Evolutionary conservation across 2,888 invertebrate species (phyloP).

Genomic region (Eupithecia subumbrata): DNA sequence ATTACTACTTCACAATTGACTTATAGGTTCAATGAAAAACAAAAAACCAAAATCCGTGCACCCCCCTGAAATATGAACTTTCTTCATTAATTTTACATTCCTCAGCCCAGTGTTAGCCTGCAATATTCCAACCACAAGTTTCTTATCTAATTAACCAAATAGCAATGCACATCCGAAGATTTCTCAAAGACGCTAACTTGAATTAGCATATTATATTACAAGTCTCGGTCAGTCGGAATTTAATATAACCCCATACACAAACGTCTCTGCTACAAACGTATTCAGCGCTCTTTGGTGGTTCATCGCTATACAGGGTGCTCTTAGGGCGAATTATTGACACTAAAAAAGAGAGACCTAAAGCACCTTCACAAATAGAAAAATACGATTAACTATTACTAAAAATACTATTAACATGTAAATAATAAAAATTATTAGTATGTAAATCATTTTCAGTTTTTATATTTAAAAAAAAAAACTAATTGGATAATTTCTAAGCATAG

Average conservation of each 20-base stretch:
- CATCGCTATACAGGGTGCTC: conserved; percentile 60
- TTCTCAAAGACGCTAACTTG: conserved; percentile 38
- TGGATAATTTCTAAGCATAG: too few species aligned
- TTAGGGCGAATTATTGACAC: neutral
- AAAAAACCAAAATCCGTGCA: neutral
- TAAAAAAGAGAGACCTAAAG: too few species aligned
- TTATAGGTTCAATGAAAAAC: neutral
- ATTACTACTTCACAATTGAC: neutral
- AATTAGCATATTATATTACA: conserved; percentile 69
- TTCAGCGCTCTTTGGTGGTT: conserved; percentile 65
- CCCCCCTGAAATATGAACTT: neutral
- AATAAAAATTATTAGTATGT: too few species aligned
- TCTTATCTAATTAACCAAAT: conserved; percentile 26
- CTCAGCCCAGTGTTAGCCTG: neutral
- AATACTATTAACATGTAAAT: too few species aligned
- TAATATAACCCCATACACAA: conserved; percentile 75
- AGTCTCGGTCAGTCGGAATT: conserved; percentile 70
- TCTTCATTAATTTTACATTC: neutral
- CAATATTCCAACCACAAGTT: conserved; percentile 1
- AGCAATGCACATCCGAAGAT: conserved; percentile 28
- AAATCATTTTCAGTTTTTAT: too few species aligned
- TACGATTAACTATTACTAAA: too few species aligned
- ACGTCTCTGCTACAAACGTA: conserved; percentile 69
- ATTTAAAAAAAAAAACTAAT: too few species aligned
- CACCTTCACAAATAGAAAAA: too few species aligned